These are phyloP conservation scores for Protosalanx chinensis DNA, from an alignment of 2,797 vertebrate genomes.

Conservation along the genomic window DNA sequence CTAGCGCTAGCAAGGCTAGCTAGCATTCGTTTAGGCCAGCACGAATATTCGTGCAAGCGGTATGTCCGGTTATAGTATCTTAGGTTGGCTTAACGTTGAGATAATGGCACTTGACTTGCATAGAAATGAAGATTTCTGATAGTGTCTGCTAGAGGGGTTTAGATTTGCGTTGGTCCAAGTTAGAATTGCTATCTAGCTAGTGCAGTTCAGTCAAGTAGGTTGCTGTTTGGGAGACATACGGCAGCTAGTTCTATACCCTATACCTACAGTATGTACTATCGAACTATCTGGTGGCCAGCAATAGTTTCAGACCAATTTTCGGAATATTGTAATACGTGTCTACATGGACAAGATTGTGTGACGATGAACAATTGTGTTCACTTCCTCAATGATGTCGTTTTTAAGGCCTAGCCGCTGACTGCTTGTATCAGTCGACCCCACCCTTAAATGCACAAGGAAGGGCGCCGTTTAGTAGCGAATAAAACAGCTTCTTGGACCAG, in stretches of 20 bases:
- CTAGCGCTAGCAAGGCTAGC: neutral
- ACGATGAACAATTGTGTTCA: neutral
- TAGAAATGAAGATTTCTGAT: too few species aligned
- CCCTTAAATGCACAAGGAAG: constrained; percentile 15
- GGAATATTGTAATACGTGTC: neutral
- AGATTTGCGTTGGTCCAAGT: too few species aligned
- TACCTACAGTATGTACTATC: neutral
- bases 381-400: neutral
- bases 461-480: neutral
- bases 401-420: neutral
- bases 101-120: too few species aligned
- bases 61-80: too few species aligned
- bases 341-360: neutral
- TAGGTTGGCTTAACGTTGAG: neutral
- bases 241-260: too few species aligned
- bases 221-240: too few species aligned
- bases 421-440: constrained; percentile 4
- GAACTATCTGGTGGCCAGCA: neutral
- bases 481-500: neutral
- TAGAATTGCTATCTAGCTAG: too few species aligned
- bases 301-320: neutral
- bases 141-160: too few species aligned
- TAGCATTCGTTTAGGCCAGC: neutral
- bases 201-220: too few species aligned
- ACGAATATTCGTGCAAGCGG: too few species aligned